Base-by-base conservation (phyloP, 2,113 vertebrate genomes). In the Hiodon tergisus region DNA sequence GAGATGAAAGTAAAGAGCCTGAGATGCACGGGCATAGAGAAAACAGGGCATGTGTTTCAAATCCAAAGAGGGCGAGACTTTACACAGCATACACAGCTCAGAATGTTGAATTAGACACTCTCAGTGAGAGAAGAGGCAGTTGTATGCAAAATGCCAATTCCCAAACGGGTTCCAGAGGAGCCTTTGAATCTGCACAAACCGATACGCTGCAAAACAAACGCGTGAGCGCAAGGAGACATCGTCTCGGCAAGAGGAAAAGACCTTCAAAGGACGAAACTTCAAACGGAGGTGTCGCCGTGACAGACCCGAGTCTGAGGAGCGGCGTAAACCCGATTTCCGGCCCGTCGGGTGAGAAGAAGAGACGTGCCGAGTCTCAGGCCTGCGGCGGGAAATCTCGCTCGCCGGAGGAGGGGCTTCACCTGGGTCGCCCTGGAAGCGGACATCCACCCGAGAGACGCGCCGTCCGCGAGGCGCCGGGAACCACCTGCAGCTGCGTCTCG, bases 51-150 rank as follows among this genome's bases (percentile, higher is more conserved):
- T 77, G 78, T 16, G 78, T 76, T 69, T 82, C 81, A 72, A 93
- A 94, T 88, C 89, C 92, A 93, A 94, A 94, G 91, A 92, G 83
- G 78, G 84, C 77, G 71, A 86, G 86, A 82, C 67, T 58, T 79
- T 87, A 87, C 78, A 81, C 83, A 81, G 86, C 89, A 75, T 84
- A 84, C 88, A 89, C 86, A 86, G 89, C 83, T 78, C 87, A 86
- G 82, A 90, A 87, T 85, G 90, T 91, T 83, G 87, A 94, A 85
- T 88, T 88, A 87, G 85, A 90, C 67, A 78, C 59, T 85, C 86
- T 82, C 86, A 88, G 87, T 81, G 82, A 78, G 78, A 80, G 86
- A 81, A 81, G 81, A 4, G 84, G 80, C 75, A 75, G 51, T 69
- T 79, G 50, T 80, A 74, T 82, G 77, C 67, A 83, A 78, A 87